A percentile compares a stretch with the other conserved stretches of the same genome.
Evolutionary conservation across 2,113 vertebrate genomes (phyloP).

Genomic region (Hemiscyllium ocellatum): DNA sequence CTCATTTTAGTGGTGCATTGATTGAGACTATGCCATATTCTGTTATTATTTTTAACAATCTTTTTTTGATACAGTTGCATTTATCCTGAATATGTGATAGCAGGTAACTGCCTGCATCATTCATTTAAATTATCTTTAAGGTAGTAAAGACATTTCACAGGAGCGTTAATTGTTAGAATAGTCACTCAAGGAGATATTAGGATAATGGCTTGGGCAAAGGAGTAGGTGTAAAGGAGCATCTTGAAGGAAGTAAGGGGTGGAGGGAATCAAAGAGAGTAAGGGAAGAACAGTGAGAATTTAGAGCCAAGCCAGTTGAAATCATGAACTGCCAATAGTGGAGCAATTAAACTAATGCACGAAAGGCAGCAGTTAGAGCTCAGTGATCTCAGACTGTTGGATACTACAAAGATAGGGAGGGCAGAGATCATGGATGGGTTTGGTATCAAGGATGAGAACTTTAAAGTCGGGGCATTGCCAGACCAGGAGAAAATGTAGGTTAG

Average conservation of each 20-base stretch:
- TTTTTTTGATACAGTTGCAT: background rate
- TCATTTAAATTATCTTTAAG: background rate
- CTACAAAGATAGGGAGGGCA: background rate
- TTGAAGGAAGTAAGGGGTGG: background rate
- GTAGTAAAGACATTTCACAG: background rate
- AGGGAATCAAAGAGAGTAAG: background rate
- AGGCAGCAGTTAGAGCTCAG: background rate
- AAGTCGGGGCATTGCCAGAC: background rate
- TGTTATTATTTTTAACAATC: background rate
- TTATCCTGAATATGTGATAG: background rate
- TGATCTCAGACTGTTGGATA: background rate
- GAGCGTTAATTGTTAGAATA: background rate
- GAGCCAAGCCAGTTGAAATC: background rate
- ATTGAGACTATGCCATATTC: background rate
- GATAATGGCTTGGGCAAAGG: background rate
- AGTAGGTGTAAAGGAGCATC: background rate
- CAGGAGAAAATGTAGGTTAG: background rate
- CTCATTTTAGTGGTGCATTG: background rate
- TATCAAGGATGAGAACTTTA: background rate
- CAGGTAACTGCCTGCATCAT: background rate
- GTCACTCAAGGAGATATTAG: background rate
- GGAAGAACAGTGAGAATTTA: background rate
- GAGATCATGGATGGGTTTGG: background rate
- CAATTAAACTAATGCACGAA: background rate
- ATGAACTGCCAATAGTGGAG: background rate